Conservation (phyloP, 2,797 vertebrate species). For the Premnoplex brunnescens region DNA sequence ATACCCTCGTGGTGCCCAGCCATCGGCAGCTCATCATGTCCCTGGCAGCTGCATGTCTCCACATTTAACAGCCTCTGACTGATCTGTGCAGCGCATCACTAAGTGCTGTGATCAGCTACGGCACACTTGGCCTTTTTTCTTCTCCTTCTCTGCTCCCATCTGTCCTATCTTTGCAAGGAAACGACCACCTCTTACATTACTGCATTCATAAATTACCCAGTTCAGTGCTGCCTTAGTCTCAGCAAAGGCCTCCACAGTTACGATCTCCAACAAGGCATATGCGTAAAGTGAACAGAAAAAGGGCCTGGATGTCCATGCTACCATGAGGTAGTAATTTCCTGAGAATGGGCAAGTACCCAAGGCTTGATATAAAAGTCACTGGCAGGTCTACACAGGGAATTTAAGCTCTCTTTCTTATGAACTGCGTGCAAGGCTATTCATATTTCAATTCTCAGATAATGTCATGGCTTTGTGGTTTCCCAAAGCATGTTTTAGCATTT, state of each 20-base stretch:
- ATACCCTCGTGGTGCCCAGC: neutral
- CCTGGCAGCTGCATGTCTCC: neutral
- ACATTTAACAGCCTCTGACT: neutral
- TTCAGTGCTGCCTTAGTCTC: neutral
- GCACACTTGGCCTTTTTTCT: neutral
- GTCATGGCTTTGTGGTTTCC: neutral
- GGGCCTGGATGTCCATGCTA: fast-evolving
- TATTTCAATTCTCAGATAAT: neutral
- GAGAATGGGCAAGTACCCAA: neutral
- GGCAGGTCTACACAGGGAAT: neutral
- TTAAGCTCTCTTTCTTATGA: neutral
- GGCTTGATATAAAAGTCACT: neutral
- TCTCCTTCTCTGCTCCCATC: too few species aligned
- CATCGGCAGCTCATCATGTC: neutral
- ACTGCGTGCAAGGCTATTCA: neutral
- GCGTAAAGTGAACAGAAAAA: neutral
- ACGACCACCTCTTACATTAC: neutral
- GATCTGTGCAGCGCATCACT: neutral
- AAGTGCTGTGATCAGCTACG: neutral
- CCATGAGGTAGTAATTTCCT: fast-evolving
- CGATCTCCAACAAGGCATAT: fast-evolving
- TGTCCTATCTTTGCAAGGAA: neutral
- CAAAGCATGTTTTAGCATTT: neutral
- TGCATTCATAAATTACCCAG: neutral
- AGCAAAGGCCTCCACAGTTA: neutral